A percentile compares a stretch with the other conserved stretches of the same genome.
Conservation (phyloP, 2,888 invertebrate genomes). For the Melanchra persicariae region DNA sequence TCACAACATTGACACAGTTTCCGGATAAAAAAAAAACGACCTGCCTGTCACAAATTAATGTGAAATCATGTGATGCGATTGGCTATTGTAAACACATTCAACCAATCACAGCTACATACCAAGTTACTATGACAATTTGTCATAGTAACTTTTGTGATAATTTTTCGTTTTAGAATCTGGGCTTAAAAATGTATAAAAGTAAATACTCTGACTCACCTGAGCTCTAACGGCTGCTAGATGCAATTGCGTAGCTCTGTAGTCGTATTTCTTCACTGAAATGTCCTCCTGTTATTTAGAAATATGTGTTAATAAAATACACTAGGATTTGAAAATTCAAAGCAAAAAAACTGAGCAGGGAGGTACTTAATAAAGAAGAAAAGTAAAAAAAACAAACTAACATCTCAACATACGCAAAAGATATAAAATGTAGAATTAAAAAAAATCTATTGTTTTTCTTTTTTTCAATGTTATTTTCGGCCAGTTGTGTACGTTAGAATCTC, state of each 20-base stretch:
- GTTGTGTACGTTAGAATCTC: background rate
- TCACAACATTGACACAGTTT: too few relatives aligned
- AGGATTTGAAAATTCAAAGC: background rate
- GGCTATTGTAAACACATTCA: too few relatives aligned
- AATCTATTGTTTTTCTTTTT: background rate
- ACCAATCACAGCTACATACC: too few relatives aligned
- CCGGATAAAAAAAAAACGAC: too few relatives aligned
- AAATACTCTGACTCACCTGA: conserved; percentile 92
- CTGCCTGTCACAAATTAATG: too few relatives aligned
- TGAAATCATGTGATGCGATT: too few relatives aligned
- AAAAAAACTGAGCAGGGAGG: background rate
- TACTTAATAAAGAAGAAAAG: background rate
- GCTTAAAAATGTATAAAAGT: background rate
- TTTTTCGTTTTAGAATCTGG: too few relatives aligned
- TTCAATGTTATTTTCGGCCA: background rate
- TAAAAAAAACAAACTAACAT: background rate
- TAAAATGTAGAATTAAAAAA: background rate
- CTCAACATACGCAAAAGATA: background rate
- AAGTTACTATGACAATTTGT: background rate
- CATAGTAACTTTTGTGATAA: background rate
- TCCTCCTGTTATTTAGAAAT: conserved; percentile 93
- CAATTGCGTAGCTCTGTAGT: conserved; percentile 97
- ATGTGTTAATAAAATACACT: conserved; percentile 1
- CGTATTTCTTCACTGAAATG: conserved; percentile 98
- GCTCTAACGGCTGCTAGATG: conserved; percentile 97